Conservation (phyloP, 2,797 vertebrate genomes). For the Triplophysa yarkandensis region DNA sequence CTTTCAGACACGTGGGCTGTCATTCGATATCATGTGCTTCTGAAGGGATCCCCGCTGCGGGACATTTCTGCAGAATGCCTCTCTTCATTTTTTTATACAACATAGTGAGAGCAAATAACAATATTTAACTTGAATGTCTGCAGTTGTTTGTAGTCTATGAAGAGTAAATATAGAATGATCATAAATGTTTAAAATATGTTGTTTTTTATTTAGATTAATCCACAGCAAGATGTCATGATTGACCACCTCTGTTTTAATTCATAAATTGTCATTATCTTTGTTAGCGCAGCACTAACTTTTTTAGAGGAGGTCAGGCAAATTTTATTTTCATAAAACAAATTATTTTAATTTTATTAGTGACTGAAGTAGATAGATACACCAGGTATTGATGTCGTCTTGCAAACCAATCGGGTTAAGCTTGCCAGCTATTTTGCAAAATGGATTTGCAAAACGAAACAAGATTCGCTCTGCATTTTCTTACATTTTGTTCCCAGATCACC, state of each 20-base stretch:
- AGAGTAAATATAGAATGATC: no score
- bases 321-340: no score
- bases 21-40: slow-evolving; percentile 11
- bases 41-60: slow-evolving; percentile 1
- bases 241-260: not conserved
- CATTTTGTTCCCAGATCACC: not conserved
- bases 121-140: no score
- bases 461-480: not conserved
- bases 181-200: not conserved
- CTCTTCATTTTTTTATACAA: no score
- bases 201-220: not conserved
- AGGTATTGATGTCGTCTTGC: not conserved
- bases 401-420: not conserved
- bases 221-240: not conserved
- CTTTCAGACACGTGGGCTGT: slow-evolving; percentile 20
- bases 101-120: no score
- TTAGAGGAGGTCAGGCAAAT: not conserved
- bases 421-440: not conserved
- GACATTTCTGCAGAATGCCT: slow-evolving; percentile 18
- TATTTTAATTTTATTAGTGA: not conserved
- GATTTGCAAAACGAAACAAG: not conserved
- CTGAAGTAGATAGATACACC: not conserved
- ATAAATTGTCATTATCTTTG: not conserved
- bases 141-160: no score
- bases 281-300: not conserved